Evolutionary conservation across 2,113 vertebrate species (phyloP).

Genomic region (western clawed frog (Xenopus tropicalis)): DNA sequence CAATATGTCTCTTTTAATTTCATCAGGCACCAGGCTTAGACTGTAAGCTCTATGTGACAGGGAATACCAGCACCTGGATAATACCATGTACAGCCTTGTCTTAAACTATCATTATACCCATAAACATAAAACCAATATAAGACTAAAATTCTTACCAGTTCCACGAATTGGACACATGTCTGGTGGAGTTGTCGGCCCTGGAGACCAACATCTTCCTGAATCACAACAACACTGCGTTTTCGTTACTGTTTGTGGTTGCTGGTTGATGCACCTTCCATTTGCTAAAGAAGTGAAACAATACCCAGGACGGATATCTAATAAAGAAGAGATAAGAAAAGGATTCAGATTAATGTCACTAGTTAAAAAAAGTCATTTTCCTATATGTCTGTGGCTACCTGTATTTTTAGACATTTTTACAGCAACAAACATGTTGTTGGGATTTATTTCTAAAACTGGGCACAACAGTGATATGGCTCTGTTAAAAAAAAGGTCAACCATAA

Average conservation of each 20-base stretch:
- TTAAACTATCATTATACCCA: too few species aligned
- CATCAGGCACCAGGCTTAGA: too few species aligned
- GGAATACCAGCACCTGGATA: too few species aligned
- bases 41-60: too few species aligned
- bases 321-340: constrained; percentile 13
- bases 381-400: too few species aligned
- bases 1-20: too few species aligned
- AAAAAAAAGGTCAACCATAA: too few species aligned
- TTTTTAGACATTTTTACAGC: too few species aligned
- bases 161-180: constrained; percentile 91
- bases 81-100: too few species aligned
- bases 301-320: constrained; percentile 82
- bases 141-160: constrained; percentile 71
- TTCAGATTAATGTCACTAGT: neutral
- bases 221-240: constrained; percentile 93
- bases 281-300: constrained; percentile 81
- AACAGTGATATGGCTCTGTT: too few species aligned
- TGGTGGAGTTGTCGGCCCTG: constrained; percentile 61
- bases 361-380: neutral
- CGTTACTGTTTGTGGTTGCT: constrained; percentile 79
- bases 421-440: too few species aligned
- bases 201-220: constrained; percentile 85
- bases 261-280: constrained; percentile 82
- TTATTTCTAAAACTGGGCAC: too few species aligned
- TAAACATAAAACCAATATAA: neutral